Evolutionary conservation across 2,888 invertebrate species (phyloP).

Genomic region (Thymelicus sylvestris): DNA sequence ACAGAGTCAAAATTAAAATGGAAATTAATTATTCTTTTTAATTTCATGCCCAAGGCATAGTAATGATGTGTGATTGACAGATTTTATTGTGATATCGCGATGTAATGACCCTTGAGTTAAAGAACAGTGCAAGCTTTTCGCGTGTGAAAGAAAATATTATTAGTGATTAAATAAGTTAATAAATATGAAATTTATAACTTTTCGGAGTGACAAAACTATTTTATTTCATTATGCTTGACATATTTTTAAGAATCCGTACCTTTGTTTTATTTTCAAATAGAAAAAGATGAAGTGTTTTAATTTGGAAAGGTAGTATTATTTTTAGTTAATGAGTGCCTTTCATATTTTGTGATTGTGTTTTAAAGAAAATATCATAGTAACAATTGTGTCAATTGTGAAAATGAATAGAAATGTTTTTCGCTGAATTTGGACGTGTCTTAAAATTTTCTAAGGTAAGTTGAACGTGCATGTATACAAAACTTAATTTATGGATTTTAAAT

Average conservation of each 20-base stretch:
- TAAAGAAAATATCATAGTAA: conserved; percentile 3
- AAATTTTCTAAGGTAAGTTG: conserved; percentile 29
- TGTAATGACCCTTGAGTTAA: background rate
- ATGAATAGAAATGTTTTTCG: conserved; percentile 27
- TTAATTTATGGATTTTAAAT: conserved; percentile 2
- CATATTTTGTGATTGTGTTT: conserved; percentile 3
- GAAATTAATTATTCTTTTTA: background rate
- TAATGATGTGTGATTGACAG: background rate
- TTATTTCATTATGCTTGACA: background rate
- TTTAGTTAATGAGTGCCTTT: conserved; percentile 4
- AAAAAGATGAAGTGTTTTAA: conserved; percentile 34
- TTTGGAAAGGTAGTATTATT: conserved; percentile 14
- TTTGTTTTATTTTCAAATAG: conserved; percentile 1
- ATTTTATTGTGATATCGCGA: conserved; percentile 2
- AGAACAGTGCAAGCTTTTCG: background rate
- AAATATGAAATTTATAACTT: background rate
- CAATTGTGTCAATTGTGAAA: conserved; percentile 29
- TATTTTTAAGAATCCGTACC: background rate
- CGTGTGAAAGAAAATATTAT: background rate
- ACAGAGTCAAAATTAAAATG: conserved; percentile 12
- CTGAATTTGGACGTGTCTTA: conserved; percentile 24
- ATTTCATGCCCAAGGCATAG: background rate
- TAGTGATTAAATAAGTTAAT: background rate
- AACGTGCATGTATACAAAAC: background rate
- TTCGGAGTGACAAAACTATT: background rate